phyloP scores from a whole-genome alignment of 1,140 invertebrate species.

The Thaumatotibia leucotreta region DNA sequence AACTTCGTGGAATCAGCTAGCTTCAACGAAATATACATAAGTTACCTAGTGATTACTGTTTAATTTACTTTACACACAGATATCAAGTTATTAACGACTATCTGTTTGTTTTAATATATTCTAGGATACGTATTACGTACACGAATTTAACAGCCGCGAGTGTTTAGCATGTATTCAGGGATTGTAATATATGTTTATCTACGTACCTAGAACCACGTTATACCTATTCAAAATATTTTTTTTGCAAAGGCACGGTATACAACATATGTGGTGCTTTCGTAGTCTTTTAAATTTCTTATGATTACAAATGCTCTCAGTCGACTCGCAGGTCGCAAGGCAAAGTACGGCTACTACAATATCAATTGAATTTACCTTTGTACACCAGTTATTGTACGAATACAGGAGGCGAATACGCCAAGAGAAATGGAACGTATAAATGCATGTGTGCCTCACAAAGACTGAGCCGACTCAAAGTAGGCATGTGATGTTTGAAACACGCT shows the following conservation, averaged over 20 bases:
- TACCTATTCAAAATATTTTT: not conserved
- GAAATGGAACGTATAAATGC: not conserved
- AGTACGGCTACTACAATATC: not conserved
- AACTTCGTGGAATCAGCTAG: too few relatives aligned
- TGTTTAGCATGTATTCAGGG: too few relatives aligned
- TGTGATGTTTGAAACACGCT: too few relatives aligned
- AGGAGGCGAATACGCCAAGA: not conserved
- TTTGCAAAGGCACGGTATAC: not conserved
- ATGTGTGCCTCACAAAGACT: not conserved
- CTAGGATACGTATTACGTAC: too few relatives aligned
- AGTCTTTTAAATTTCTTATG: conserved; percentile 1
- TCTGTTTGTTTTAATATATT: too few relatives aligned
- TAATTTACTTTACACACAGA: too few relatives aligned
- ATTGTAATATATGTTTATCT: not conserved
- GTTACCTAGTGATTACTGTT: too few relatives aligned
- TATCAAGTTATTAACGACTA: too few relatives aligned
- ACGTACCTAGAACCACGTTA: not conserved
- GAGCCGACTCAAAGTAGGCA: not conserved
- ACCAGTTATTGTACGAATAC: not conserved
- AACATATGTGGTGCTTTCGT: not conserved
- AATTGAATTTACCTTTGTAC: not conserved
- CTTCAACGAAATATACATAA: too few relatives aligned
- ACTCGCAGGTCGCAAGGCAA: too few relatives aligned
- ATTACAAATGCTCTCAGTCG: conserved; percentile 4
- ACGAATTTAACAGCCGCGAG: too few relatives aligned